Conservation (phyloP, 2,888 invertebrate species). For the Mongoloraphidia duomilia region DNA sequence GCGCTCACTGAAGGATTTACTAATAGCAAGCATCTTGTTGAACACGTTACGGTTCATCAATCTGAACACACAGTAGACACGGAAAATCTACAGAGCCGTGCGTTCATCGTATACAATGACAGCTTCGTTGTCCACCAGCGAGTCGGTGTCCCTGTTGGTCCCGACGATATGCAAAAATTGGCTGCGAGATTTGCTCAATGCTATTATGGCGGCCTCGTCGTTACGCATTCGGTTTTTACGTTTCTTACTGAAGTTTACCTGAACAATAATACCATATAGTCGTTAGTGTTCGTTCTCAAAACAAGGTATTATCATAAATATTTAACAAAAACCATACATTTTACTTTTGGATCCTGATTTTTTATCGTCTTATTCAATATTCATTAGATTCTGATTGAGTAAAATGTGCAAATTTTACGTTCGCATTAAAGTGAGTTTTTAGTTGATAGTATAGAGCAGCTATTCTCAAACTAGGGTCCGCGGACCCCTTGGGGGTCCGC, state of each 20-base stretch:
- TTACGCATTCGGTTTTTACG: conserved; percentile 68
- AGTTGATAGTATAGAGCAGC: too few relatives aligned
- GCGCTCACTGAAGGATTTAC: too few relatives aligned
- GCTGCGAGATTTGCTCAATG: conserved; percentile 59
- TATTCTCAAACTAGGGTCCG: too few relatives aligned
- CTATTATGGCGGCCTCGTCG: conserved; percentile 68
- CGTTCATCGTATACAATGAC: conserved; percentile 71
- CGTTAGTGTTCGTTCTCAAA: conserved; percentile 3
- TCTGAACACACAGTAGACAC: too few relatives aligned
- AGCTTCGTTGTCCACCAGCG: conserved; percentile 60
- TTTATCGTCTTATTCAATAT: too few relatives aligned
- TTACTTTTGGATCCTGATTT: too few relatives aligned
- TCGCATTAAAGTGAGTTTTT: too few relatives aligned
- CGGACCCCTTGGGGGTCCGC: too few relatives aligned
- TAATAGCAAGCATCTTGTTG: too few relatives aligned
- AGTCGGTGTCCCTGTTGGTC: conserved; percentile 35
- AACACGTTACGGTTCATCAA: too few relatives aligned
- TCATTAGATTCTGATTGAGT: too few relatives aligned
- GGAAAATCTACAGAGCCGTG: conserved; percentile 46
- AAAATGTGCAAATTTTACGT: too few relatives aligned
- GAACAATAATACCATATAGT: conserved; percentile 17
- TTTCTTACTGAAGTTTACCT: conserved; percentile 65
- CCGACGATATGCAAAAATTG: conserved; percentile 32
- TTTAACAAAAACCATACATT: neutral
- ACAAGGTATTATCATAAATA: neutral